These are phyloP conservation scores for Ectemnius continuus DNA, from an alignment of 2,888 invertebrate genomes.

Conservation along the genomic window DNA sequence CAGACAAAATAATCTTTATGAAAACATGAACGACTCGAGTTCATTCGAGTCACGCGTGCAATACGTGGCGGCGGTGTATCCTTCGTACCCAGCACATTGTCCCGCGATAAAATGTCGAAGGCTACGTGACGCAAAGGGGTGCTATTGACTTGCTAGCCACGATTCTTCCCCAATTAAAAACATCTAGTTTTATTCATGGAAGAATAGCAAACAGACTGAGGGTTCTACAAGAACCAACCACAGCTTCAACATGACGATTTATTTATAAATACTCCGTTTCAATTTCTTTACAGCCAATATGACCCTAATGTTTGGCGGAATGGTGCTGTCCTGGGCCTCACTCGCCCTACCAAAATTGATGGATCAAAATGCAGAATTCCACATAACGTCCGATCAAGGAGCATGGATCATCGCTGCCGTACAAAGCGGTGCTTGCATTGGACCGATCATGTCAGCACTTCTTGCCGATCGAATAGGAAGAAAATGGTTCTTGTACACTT, in stretches of 20 bases:
- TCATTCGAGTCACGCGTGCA: conserved; percentile 14
- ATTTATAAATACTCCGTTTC: neutral
- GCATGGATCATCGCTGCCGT: conserved; percentile 41
- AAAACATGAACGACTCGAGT: conserved; percentile 3
- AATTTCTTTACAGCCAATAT: conserved; percentile 32
- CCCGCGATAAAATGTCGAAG: too few species aligned
- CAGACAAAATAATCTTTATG: neutral
- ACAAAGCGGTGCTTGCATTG: conserved; percentile 46
- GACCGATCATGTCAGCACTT: conserved; percentile 39
- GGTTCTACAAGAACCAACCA: too few species aligned
- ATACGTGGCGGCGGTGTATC: conserved; percentile 16
- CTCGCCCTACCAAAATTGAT: conserved; percentile 23
- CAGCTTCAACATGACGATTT: neutral
- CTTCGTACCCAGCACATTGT: too few species aligned
- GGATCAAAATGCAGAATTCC: conserved; percentile 11
- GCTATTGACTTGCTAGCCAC: too few species aligned
- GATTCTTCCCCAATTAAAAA: too few species aligned
- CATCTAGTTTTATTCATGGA: too few species aligned
- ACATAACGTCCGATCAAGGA: conserved; percentile 28
- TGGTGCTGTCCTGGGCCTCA: conserved; percentile 40
- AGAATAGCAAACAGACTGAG: too few species aligned
- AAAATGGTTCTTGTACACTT: conserved; percentile 47
- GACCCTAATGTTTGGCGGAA: conserved; percentile 23
- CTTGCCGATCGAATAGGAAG: conserved; percentile 52
- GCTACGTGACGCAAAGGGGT: too few species aligned